Percentiles rank a stretch among this genome's conserved stretches.
phyloP scores from a whole-genome alignment of 2,113 vertebrate species.

The Psittacula cyanocephala region DNA sequence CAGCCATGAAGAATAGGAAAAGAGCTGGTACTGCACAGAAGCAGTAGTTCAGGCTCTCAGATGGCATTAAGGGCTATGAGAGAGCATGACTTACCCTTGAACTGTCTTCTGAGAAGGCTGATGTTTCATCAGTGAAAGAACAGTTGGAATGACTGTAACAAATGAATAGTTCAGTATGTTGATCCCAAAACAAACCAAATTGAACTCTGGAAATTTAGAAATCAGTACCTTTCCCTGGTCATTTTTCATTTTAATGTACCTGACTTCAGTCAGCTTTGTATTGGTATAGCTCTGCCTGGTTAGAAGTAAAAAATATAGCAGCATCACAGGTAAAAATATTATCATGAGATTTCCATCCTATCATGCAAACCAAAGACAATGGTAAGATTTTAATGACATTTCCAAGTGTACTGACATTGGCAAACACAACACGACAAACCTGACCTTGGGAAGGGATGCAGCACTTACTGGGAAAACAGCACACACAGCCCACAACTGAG shows the following conservation, averaged over 20 bases:
- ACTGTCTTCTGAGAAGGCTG: not conserved
- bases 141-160: not conserved
- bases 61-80: not conserved
- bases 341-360: not conserved
- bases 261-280: not conserved
- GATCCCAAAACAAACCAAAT: not conserved
- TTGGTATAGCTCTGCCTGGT: not conserved
- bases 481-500: not conserved
- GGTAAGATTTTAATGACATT: slow-evolving; percentile 5
- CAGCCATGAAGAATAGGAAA: not conserved
- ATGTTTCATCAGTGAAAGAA: not conserved
- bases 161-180: not conserved
- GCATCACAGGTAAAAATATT: not conserved
- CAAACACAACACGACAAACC: not conserved
- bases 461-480: not conserved
- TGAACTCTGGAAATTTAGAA: not conserved
- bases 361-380: not conserved
- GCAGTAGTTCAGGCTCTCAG: not conserved
- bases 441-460: not conserved
- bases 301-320: not conserved
- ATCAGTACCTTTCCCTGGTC: not conserved
- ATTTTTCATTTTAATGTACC: not conserved
- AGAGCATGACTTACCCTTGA: not conserved
- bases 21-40: not conserved
- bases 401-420: not conserved